These are phyloP conservation scores for Nomada lathburiana DNA, from an alignment of 2,888 invertebrate species.

Conservation along the genomic window DNA sequence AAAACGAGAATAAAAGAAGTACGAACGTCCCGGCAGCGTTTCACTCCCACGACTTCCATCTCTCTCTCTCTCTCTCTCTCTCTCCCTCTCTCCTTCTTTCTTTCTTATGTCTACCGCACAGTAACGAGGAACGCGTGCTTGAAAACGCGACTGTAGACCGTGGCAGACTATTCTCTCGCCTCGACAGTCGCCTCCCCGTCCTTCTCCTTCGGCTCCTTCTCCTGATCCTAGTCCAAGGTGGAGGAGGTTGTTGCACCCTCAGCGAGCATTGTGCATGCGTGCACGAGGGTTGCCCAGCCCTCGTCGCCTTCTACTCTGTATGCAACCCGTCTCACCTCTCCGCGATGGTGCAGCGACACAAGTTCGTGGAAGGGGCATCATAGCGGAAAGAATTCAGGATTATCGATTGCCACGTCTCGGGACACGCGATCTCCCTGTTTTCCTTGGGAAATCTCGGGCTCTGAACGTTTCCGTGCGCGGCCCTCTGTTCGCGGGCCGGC, in stretches of 20 bases:
- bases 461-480: background rate
- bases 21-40: slow-evolving; percentile 7
- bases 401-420: slow-evolving; percentile 47
- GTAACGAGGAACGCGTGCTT: slow-evolving; percentile 43
- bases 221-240: slow-evolving; percentile 62
- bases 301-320: slow-evolving; percentile 60
- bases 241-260: slow-evolving; percentile 74
- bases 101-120: slow-evolving; percentile 4
- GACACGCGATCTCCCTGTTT: slow-evolving; percentile 24
- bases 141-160: slow-evolving; percentile 56
- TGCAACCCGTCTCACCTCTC: slow-evolving; percentile 62
- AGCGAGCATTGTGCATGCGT: slow-evolving; percentile 68
- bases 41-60: slow-evolving; percentile 9
- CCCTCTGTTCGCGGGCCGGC: background rate
- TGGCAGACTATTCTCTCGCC: slow-evolving; percentile 42
- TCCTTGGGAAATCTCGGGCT: too few relatives aligned
- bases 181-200: slow-evolving; percentile 12
- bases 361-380: slow-evolving; percentile 47
- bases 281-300: slow-evolving; percentile 67
- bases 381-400: slow-evolving; percentile 53
- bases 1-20: background rate
- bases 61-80: background rate
- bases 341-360: slow-evolving; percentile 53
- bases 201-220: slow-evolving; percentile 32
- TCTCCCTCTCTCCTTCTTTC: background rate